Conservation (phyloP, 1,140 invertebrate genomes). For the Aphelinus certus region DNA sequence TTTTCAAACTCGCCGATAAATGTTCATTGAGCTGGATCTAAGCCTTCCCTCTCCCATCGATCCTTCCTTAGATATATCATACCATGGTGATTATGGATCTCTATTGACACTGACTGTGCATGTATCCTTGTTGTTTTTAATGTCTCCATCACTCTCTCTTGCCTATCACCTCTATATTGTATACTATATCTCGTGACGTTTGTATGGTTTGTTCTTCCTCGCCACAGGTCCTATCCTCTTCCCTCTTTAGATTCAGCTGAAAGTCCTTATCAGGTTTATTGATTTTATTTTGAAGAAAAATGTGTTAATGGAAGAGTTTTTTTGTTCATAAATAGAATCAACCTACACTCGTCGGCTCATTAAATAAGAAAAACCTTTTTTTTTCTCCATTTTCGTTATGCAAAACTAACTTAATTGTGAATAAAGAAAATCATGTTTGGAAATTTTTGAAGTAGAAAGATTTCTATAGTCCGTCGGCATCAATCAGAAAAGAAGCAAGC, state of each 20-base stretch:
- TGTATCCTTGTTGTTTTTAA: slow-evolving; percentile 25
- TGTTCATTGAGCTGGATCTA: slow-evolving; percentile 36
- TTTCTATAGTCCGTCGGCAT: slow-evolving; percentile 41
- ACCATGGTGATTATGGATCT: not conserved
- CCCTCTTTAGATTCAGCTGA: slow-evolving; percentile 35
- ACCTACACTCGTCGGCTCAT: slow-evolving; percentile 4
- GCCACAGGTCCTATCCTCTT: not conserved
- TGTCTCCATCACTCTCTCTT: not conserved
- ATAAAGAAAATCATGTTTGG: slow-evolving; percentile 8
- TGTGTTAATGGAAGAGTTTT: slow-evolving; percentile 14
- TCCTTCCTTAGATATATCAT: not conserved
- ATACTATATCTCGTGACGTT: no score
- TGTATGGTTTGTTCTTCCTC: no score
- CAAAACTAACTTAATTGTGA: slow-evolving; percentile 19
- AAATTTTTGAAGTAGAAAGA: slow-evolving; percentile 55
- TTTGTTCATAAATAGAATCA: slow-evolving; percentile 3
- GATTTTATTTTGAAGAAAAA: slow-evolving; percentile 4
- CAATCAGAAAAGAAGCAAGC: slow-evolving; percentile 58
- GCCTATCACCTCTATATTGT: no score
- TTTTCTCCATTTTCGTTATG: slow-evolving; percentile 12
- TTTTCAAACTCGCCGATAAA: slow-evolving; percentile 22
- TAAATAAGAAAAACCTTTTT: slow-evolving; percentile 9
- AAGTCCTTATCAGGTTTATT: slow-evolving; percentile 20
- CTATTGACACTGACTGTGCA: not conserved
- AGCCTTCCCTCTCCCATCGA: slow-evolving; percentile 2